Percentiles rank a stretch among this genome's conserved stretches.
phyloP scores from a whole-genome alignment of 2,888 invertebrate species.

The Phengaris arion region DNA sequence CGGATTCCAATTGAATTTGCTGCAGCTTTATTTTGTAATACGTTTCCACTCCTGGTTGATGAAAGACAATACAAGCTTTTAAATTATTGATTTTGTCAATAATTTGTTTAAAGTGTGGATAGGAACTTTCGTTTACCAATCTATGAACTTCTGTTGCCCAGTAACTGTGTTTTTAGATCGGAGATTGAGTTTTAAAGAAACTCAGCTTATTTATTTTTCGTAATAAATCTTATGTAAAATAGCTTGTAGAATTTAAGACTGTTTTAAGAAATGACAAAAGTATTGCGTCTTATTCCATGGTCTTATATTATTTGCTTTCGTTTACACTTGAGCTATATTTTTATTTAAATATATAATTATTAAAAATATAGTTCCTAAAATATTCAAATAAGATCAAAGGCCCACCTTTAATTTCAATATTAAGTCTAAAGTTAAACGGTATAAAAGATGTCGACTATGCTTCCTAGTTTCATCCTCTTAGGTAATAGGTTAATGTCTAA shows the following conservation, averaged over 20 bases:
- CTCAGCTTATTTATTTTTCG: conserved; percentile 17
- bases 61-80: conserved; percentile 67
- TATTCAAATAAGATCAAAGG: conserved; percentile 11
- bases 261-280: conserved; percentile 28
- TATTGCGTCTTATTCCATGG: conserved; percentile 9
- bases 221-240: conserved; percentile 25
- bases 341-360: conserved; percentile 20
- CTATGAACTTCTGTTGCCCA: conserved; percentile 39
- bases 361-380: conserved; percentile 26
- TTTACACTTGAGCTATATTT: conserved; percentile 25
- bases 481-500: not conserved
- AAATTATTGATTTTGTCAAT: conserved; percentile 69
- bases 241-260: conserved; percentile 26
- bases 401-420: conserved; percentile 28
- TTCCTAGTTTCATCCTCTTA: conserved; percentile 5
- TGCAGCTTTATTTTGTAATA: conserved; percentile 33
- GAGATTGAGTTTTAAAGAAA: conserved; percentile 23
- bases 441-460: not conserved
- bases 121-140: conserved; percentile 40
- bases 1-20: conserved; percentile 35
- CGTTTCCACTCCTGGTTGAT: conserved; percentile 39
- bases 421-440: not conserved
- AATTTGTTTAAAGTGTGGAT: conserved; percentile 56
- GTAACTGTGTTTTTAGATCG: conserved; percentile 30
- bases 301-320: conserved; percentile 10